Evolutionary conservation across 2,113 vertebrate genomes (phyloP), one percentile per base, ranked within the genome.

Genomic region (Oryzias javanicus): DNA sequence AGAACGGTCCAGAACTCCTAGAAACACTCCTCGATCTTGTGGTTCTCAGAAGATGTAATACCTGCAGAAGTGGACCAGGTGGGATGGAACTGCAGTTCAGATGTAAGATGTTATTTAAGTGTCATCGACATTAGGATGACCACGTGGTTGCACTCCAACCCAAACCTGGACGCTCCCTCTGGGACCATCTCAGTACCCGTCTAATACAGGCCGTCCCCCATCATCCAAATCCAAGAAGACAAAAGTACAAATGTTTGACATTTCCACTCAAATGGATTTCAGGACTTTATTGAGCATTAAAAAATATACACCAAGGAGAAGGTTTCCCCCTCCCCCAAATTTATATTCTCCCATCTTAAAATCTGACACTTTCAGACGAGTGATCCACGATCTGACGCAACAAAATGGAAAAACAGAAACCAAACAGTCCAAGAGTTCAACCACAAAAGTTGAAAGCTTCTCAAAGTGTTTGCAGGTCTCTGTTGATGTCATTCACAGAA

Each of bases 241-340:
- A 71, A 85, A 84, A 64, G 84, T 79, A 86, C 79, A 84, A 83
- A 72, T 86, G 57, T 89, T 74, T 92, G 88, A 83, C 91, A 90
- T 86, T 93, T 91, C 90, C 92, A 91, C 80, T 87, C 91, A 88
- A 92, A 91, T 78, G 85, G 91, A 93, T 94, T 87, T 92, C 92
- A 82, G 76, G 90, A 95, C 87, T 98, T 97, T 93, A 97, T 94
- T 95, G 88, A 94, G 89, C 90, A 92, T 94, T 94, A 91, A 95
- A 94, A 99, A 98, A 95, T 94, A 95, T 94, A 96, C 94, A 96
- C 90, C 94, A 94, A 92, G 93, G 94, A 95, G 94, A 95, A 93
- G 90, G 92, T 83, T 90, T 85, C 87, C 88, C 80, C 90, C 89
- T 76, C 47, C 62, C 74, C 77, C 73, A 81, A 78, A 85, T 72